These are phyloP conservation scores for Ciconia nigra DNA, from an alignment of 2,797 vertebrate genomes.

Conservation along the genomic window DNA sequence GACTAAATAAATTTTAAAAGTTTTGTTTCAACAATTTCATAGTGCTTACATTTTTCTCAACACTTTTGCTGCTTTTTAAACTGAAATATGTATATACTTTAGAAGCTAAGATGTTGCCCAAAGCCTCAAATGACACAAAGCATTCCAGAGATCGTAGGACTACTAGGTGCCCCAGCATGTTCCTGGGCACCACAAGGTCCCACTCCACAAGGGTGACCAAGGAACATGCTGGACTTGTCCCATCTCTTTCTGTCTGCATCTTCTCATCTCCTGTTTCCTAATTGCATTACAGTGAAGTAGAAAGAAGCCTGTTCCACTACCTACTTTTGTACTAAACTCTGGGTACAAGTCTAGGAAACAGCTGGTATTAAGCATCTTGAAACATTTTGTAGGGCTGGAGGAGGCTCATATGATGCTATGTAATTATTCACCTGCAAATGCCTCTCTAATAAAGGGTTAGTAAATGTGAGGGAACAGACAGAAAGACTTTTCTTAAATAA, in stretches of 20 bases:
- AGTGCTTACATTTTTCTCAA: not conserved
- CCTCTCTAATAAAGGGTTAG: not conserved
- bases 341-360: not conserved
- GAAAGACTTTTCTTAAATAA: not conserved
- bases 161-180: accelerated
- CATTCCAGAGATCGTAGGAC: accelerated
- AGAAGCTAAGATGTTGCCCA: not conserved
- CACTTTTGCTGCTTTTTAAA: not conserved
- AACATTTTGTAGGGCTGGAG: not conserved
- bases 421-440: not conserved
- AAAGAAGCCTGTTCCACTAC: not conserved
- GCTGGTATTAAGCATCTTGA: not conserved
- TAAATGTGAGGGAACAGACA: not conserved
- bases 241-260: not conserved
- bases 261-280: not conserved
- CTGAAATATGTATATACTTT: not conserved
- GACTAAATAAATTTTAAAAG: not conserved
- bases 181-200: not conserved
- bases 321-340: not conserved
- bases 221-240: not conserved
- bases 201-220: not conserved
- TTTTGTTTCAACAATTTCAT: not conserved
- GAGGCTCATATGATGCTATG: not conserved
- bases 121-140: not conserved
- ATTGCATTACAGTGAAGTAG: not conserved